Evolutionary conservation across 2,888 invertebrate species (phyloP).

Genomic region (Craniophora ligustri): DNA sequence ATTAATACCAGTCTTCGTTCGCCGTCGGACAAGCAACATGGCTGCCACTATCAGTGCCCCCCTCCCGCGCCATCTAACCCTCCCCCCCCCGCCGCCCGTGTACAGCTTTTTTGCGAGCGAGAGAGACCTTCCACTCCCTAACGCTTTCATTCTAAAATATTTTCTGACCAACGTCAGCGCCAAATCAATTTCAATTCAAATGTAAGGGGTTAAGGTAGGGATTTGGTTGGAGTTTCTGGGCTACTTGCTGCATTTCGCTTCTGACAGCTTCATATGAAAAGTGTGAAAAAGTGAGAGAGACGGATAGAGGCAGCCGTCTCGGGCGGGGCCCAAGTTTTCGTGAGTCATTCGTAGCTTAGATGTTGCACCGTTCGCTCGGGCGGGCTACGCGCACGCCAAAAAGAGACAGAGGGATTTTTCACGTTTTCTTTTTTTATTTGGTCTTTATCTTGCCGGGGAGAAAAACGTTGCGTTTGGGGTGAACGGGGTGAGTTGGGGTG

Average conservation of each 20-base stretch:
- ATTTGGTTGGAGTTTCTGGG: slow-evolving; percentile 23
- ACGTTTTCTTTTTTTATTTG: slow-evolving; percentile 88
- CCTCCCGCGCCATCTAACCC: slow-evolving; percentile 68
- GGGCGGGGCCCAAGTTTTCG: slow-evolving; percentile 88
- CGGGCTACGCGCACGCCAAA: slow-evolving; percentile 59
- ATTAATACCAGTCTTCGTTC: slow-evolving; percentile 85
- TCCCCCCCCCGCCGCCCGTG: slow-evolving; percentile 66
- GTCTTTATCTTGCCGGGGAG: slow-evolving; percentile 87
- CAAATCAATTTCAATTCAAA: slow-evolving; percentile 52
- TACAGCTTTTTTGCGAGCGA: slow-evolving; percentile 88
- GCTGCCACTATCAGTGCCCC: slow-evolving; percentile 74
- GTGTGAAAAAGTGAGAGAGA: slow-evolving; percentile 89
- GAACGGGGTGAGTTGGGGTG: slow-evolving; percentile 62
- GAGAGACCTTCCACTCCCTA: slow-evolving; percentile 84
- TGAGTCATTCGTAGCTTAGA: slow-evolving; percentile 87
- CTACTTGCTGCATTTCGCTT: slow-evolving; percentile 54
- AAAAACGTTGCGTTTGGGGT: slow-evolving; percentile 83
- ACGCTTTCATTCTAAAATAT: slow-evolving; percentile 87
- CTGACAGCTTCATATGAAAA: slow-evolving; percentile 75
- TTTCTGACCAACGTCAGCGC: slow-evolving; percentile 68
- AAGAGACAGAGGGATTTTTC: slow-evolving; percentile 83
- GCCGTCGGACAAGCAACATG: slow-evolving; percentile 83
- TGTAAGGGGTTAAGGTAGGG: background rate
- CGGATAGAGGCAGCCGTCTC: slow-evolving; percentile 87
- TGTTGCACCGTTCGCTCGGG: slow-evolving; percentile 77